A percentile compares a stretch with the other conserved stretches of the same genome.
Evolutionary conservation across 2,888 invertebrate species (phyloP).

Genomic region (Hirtodrosophila trivittata): DNA sequence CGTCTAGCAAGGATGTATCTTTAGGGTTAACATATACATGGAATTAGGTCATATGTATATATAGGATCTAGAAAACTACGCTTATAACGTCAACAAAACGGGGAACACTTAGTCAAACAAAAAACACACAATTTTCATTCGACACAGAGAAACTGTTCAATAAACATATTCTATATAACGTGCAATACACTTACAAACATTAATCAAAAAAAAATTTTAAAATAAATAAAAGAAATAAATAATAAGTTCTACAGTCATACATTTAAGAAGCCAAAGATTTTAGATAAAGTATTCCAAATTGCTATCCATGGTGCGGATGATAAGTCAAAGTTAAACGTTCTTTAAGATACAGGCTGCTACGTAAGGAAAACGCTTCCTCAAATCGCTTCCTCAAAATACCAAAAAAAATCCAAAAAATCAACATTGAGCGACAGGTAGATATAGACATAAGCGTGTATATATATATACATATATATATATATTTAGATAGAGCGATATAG

Average conservation of each 20-base stretch:
- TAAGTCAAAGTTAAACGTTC: conserved; percentile 28
- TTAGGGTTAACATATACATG: conserved; percentile 11
- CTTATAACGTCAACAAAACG: conserved; percentile 45
- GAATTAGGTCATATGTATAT: conserved; percentile 4
- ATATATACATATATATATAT: no score
- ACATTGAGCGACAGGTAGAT: background rate
- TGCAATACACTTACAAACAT: conserved; percentile 38
- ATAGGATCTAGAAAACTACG: conserved; percentile 54
- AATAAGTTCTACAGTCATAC: conserved; percentile 10
- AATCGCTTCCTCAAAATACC: background rate
- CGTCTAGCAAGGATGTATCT: conserved; percentile 20
- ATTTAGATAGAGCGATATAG: conserved; percentile 1
- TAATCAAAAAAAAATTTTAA: conserved; percentile 13
- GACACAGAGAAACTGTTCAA: conserved; percentile 50
- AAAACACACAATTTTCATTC: conserved; percentile 49
- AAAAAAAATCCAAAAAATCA: background rate
- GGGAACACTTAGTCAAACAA: conserved; percentile 33
- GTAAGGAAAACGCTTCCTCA: background rate
- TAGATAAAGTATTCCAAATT: conserved; percentile 47
- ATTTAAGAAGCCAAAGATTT: conserved; percentile 24
- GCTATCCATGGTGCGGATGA: conserved; percentile 45
- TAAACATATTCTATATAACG: conserved; percentile 47
- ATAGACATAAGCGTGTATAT: no score
- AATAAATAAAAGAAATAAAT: background rate
- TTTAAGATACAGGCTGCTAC: conserved; percentile 8